A percentile compares a stretch with the other conserved stretches of the same genome.
Conservation (phyloP, 2,113 vertebrate species). For the Odontophorus gujanensis region DNA sequence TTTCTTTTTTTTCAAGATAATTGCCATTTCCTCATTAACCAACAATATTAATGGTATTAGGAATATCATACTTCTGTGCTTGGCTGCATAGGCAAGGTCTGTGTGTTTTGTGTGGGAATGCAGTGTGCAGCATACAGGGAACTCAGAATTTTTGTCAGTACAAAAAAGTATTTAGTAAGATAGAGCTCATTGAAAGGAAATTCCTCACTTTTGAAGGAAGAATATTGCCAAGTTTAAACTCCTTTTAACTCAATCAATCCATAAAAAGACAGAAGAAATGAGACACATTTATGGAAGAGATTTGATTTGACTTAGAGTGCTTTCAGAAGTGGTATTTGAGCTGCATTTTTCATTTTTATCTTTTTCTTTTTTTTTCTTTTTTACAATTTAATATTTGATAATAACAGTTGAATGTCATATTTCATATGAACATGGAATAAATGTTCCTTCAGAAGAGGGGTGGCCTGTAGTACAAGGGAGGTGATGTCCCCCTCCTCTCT, state of each 20-base stretch:
- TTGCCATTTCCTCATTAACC: not conserved
- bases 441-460: no score
- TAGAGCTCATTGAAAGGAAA: not conserved
- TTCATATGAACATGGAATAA: no score
- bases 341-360: not conserved
- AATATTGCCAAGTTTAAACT: not conserved
- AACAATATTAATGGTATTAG: not conserved
- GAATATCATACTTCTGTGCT: not conserved
- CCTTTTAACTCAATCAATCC: not conserved
- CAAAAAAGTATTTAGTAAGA: not conserved
- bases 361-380: not conserved
- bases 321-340: not conserved
- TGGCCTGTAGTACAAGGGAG: no score
- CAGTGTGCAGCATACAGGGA: not conserved
- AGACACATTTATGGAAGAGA: not conserved
- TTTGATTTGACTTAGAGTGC: not conserved
- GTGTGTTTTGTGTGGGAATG: not conserved
- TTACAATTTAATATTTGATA: no score
- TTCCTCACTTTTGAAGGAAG: not conserved
- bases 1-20: not conserved
- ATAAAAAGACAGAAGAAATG: not conserved
- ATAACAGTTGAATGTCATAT: not conserved
- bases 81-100: not conserved
- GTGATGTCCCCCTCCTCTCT: no score
- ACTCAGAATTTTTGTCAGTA: not conserved